Evolutionary conservation across 2,888 invertebrate species (phyloP).

Genomic region (Brenthis daphne): DNA sequence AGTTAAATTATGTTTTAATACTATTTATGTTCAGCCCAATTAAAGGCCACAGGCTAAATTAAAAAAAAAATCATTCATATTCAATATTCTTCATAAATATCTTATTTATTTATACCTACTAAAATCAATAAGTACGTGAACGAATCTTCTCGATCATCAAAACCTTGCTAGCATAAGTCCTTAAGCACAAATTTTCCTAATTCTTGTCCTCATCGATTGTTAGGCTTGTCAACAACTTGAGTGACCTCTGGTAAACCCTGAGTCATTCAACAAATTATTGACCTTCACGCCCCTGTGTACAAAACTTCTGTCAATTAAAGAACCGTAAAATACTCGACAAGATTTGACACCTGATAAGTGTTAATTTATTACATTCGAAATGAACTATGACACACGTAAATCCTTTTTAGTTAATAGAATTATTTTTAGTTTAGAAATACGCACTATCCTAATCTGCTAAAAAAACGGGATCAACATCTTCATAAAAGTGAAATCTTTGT

Average conservation of each 20-base stretch:
- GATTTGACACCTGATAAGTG: conserved; percentile 6
- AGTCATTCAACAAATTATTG: conserved; percentile 11
- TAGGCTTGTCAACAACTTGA: conserved; percentile 9
- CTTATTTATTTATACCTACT: too few relatives aligned
- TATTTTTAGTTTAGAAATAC: background rate
- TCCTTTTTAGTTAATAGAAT: background rate
- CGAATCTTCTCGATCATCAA: background rate
- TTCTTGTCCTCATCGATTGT: conserved; percentile 10
- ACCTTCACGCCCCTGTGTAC: conserved; percentile 10
- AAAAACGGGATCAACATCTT: too few relatives aligned
- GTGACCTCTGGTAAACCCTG: conserved; percentile 42
- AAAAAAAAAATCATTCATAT: too few relatives aligned
- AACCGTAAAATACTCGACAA: background rate
- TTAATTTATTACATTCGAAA: background rate
- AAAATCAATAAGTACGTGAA: background rate
- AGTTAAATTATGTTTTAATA: too few relatives aligned
- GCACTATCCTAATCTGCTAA: too few relatives aligned
- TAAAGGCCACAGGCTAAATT: too few relatives aligned
- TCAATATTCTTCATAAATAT: too few relatives aligned
- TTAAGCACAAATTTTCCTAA: conserved; percentile 8
- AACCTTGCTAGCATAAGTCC: conserved; percentile 24
- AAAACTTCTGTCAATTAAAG: conserved; percentile 8
- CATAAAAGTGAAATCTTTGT: too few relatives aligned
- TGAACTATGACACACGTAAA: too few relatives aligned
- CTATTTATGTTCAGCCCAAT: too few relatives aligned